Conservation (phyloP, 2,113 vertebrate genomes). For the Halichoerus grypus region DNA sequence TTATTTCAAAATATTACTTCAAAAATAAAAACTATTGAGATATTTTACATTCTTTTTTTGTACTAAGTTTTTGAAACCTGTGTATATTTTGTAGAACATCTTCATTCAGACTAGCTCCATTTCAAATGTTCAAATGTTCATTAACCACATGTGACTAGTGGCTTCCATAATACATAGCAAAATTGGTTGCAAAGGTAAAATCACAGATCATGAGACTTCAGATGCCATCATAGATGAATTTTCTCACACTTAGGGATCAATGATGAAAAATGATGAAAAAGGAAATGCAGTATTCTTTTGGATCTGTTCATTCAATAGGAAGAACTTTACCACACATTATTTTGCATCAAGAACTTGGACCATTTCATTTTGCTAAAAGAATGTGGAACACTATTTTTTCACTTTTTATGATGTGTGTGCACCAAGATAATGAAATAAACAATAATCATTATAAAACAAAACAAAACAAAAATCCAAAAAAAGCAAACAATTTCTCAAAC, state of each 20-base stretch:
- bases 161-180: neutral
- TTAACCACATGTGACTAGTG: neutral
- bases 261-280: neutral
- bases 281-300: neutral
- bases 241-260: neutral
- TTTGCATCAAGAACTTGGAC: neutral
- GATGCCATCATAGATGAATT: neutral
- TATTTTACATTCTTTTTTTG: constrained; percentile 4
- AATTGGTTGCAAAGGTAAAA: neutral
- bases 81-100: neutral
- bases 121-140: neutral
- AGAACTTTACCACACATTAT: neutral
- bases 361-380: neutral
- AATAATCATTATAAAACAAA: too few species aligned
- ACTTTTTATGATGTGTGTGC: neutral
- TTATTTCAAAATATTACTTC: neutral
- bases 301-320: neutral
- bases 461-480: too few species aligned
- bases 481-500: neutral
- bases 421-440: neutral
- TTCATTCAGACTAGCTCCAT: neutral
- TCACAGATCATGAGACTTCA: neutral
- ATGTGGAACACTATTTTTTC: neutral
- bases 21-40: neutral
- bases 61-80: neutral